phyloP scores from a whole-genome alignment of 2,113 vertebrate species.

The Brevimyrus niger region DNA sequence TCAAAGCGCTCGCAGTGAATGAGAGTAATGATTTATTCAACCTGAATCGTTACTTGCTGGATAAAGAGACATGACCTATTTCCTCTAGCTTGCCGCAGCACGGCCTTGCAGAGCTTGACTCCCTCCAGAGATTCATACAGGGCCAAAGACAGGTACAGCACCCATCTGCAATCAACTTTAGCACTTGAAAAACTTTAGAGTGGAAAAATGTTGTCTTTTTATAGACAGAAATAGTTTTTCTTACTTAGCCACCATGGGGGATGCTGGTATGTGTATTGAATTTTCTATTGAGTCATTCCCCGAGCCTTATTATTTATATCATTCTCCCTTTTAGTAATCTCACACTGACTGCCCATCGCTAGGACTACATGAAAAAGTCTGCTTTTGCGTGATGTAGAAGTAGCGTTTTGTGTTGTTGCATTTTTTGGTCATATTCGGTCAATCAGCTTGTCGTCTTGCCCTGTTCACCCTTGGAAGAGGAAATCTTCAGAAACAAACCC shows the following conservation, averaged over 20 bases:
- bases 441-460: not conserved
- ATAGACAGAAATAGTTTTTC: not conserved
- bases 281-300: not conserved
- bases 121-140: not conserved
- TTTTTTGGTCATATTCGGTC: not conserved
- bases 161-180: not conserved
- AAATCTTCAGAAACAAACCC: not conserved
- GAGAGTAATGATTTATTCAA: not conserved
- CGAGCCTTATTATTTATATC: not conserved
- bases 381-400: not conserved
- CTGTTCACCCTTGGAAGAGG: not conserved
- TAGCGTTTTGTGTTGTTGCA: not conserved
- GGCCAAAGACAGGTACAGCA: not conserved
- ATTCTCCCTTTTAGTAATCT: not conserved
- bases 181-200: not conserved
- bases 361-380: not conserved
- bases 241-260: not conserved
- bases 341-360: not conserved
- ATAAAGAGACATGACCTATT: not conserved
- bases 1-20: not conserved
- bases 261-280: not conserved
- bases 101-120: not conserved
- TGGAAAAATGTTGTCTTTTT: not conserved
- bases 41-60: not conserved
- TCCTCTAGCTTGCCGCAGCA: not conserved